A percentile compares a stretch with the other conserved stretches of the same genome.
Evolutionary conservation across 2,113 vertebrate genomes (phyloP).

Genomic region (Machaerirhynchus nigripectus): DNA sequence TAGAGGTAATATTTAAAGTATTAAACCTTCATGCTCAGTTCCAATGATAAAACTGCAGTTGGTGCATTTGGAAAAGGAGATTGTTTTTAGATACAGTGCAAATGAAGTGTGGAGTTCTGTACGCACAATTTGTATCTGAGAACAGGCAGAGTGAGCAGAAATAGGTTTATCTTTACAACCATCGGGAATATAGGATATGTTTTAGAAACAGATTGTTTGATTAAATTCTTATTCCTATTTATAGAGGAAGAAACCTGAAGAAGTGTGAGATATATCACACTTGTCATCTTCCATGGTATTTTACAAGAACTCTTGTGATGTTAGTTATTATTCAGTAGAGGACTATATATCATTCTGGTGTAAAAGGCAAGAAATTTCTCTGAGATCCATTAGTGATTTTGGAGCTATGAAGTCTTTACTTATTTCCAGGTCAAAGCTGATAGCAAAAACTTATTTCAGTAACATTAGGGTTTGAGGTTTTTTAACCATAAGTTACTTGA

Average conservation of each 20-base stretch:
- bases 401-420: neutral
- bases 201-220: neutral
- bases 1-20: neutral
- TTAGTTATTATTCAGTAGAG: neutral
- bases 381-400: neutral
- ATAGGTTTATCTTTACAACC: neutral
- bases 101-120: neutral
- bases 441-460: neutral
- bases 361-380: neutral
- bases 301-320: neutral
- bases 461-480: neutral
- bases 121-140: neutral
- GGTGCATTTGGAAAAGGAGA: neutral
- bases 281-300: neutral
- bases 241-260: neutral
- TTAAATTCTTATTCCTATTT: neutral
- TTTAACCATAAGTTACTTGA: neutral
- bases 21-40: neutral
- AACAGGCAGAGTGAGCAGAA: neutral
- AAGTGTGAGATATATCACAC: neutral
- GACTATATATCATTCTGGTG: neutral
- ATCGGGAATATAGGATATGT: neutral
- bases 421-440: conserved; percentile 2
- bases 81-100: neutral
- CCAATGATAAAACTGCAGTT: neutral